Percentiles rank a stretch among this genome's conserved stretches.
Evolutionary conservation across 2,113 vertebrate genomes (phyloP).

Genomic region (Sorex fumeus): DNA sequence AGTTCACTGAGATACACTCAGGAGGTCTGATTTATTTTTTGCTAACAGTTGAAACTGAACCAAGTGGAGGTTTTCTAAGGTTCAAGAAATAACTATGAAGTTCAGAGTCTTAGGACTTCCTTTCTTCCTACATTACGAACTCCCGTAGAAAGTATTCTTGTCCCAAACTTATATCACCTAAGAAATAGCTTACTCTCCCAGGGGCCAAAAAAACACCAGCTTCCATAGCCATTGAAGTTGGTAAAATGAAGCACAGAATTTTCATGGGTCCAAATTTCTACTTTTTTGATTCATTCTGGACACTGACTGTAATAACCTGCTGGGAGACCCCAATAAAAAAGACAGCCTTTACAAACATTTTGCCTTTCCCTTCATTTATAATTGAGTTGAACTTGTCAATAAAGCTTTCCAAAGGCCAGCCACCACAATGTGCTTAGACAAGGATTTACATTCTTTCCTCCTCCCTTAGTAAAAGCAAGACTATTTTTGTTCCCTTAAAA

Average conservation of each 20-base stretch:
- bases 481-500: constrained; percentile 64
- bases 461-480: constrained; percentile 70
- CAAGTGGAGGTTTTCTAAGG: constrained; percentile 12
- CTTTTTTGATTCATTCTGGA: constrained; percentile 72
- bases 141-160: constrained; percentile 33
- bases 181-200: constrained; percentile 3
- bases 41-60: not conserved
- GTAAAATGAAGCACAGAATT: constrained; percentile 62
- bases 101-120: constrained; percentile 15
- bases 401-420: constrained; percentile 76
- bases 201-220: not conserved
- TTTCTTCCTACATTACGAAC: constrained; percentile 27
- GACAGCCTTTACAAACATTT: constrained; percentile 74
- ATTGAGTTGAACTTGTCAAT: constrained; percentile 80
- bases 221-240: not conserved
- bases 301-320: constrained; percentile 73
- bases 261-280: constrained; percentile 66
- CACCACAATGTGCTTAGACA: constrained; percentile 68
- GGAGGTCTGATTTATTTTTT: not conserved
- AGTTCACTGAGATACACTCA: not conserved
- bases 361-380: constrained; percentile 80
- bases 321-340: constrained; percentile 74
- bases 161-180: constrained; percentile 26
- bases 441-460: constrained; percentile 79
- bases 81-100: not conserved